These are phyloP conservation scores for Copidosoma floridanum DNA, from an alignment of 1,140 invertebrate genomes.

Conservation along the genomic window DNA sequence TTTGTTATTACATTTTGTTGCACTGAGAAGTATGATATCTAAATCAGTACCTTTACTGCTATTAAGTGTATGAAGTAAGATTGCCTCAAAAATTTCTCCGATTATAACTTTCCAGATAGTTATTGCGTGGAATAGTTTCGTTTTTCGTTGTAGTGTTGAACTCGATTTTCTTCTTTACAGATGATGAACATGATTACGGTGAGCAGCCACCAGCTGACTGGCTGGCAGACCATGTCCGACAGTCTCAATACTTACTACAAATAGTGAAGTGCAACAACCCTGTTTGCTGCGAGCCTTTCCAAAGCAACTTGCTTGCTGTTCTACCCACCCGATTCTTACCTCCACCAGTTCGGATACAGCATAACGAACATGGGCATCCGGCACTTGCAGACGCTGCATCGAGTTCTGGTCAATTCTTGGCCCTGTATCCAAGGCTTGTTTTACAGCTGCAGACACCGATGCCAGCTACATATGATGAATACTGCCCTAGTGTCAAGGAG, in stretches of 20 bases:
- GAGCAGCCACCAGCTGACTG: too few species aligned
- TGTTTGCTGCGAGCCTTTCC: not conserved
- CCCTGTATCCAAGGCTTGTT: not conserved
- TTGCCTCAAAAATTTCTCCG: too few species aligned
- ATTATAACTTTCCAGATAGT: too few species aligned
- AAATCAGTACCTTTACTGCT: too few species aligned
- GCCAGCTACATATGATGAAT: not conserved
- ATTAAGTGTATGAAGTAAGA: too few species aligned
- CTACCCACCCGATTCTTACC: not conserved
- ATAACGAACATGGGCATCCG: not conserved
- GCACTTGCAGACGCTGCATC: not conserved
- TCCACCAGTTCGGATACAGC: not conserved
- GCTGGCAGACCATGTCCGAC: conserved; percentile 16
- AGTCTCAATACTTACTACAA: conserved; percentile 20
- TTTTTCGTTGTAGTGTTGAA: too few species aligned
- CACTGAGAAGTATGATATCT: too few species aligned
- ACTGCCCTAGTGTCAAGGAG: not conserved
- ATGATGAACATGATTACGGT: too few species aligned
- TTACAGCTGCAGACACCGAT: not conserved
- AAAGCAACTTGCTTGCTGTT: not conserved
- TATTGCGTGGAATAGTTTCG: too few species aligned
- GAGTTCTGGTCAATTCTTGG: not conserved
- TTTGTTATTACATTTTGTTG: too few species aligned
- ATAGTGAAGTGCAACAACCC: conserved; percentile 12
- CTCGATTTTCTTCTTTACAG: too few species aligned